Evolutionary conservation across 2,888 invertebrate genomes (phyloP).

Genomic region (Andrena fulva): DNA sequence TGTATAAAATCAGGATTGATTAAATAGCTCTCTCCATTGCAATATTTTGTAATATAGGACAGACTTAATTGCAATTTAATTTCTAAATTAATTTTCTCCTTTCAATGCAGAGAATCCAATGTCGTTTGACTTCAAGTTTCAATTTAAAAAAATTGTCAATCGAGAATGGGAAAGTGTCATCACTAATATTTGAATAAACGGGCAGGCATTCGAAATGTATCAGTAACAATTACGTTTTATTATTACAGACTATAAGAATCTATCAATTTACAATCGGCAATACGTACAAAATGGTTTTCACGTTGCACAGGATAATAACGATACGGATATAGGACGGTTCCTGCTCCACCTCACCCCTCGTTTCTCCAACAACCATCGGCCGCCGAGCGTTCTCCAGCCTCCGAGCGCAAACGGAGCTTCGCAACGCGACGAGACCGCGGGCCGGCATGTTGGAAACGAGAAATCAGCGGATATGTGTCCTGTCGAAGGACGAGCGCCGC

Average conservation of each 20-base stretch:
- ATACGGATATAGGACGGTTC: slow-evolving; percentile 58
- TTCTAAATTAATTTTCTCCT: too few relatives aligned
- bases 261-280: slow-evolving; percentile 75
- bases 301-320: slow-evolving; percentile 48
- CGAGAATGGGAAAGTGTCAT: too few relatives aligned
- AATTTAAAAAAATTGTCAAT: too few relatives aligned
- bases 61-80: too few relatives aligned
- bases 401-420: background rate
- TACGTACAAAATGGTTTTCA: slow-evolving; percentile 73
- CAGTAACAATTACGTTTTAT: slow-evolving; percentile 78
- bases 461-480: slow-evolving; percentile 16
- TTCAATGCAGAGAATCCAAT: too few relatives aligned
- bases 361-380: background rate
- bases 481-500: background rate
- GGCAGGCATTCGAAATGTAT: slow-evolving; percentile 37
- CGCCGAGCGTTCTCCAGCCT: slow-evolving; percentile 17
- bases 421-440: background rate
- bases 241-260: slow-evolving; percentile 76
- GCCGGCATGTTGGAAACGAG: background rate
- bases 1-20: too few relatives aligned
- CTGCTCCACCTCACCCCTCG: slow-evolving; percentile 34
- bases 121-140: too few relatives aligned
- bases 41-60: too few relatives aligned
- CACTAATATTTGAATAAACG: background rate
- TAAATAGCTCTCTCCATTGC: too few relatives aligned